phyloP scores from a whole-genome alignment of 2,113 vertebrate species.

The Atractosteus spatula region DNA sequence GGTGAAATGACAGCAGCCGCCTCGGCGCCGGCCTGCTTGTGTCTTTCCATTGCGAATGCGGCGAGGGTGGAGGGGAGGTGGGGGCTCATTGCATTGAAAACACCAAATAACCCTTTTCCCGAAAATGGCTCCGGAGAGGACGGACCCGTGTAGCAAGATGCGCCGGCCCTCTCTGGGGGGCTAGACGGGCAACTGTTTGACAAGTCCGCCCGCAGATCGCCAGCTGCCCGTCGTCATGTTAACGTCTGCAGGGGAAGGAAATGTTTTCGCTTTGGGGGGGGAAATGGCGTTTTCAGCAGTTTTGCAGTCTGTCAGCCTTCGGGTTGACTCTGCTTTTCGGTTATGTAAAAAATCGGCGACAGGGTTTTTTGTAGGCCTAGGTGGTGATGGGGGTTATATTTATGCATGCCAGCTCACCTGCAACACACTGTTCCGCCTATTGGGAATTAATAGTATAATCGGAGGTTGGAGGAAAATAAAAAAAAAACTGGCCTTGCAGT shows the following conservation, averaged over 20 bases:
- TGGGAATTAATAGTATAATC: too few species aligned
- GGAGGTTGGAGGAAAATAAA: background rate
- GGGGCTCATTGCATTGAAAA: background rate
- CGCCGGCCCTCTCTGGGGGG: too few species aligned
- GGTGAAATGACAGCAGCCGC: background rate
- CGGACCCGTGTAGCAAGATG: background rate
- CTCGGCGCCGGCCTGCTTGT: background rate
- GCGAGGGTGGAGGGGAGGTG: background rate
- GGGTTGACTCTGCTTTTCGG: background rate
- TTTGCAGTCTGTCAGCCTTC: background rate
- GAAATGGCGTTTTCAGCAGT: background rate
- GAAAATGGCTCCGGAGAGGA: slow-evolving; percentile 13
- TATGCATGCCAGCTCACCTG: background rate
- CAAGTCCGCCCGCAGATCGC: too few species aligned
- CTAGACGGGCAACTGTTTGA: too few species aligned
- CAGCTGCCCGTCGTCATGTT: too few species aligned
- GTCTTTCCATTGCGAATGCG: background rate
- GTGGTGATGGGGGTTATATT: background rate
- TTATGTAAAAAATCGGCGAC: background rate
- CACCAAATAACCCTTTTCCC: background rate
- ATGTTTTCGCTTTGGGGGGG: background rate
- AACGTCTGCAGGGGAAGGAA: background rate
- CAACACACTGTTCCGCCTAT: too few species aligned
- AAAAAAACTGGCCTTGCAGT: background rate
- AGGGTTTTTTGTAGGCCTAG: background rate